Conservation (phyloP, 2,888 invertebrate species). For the Dusona sp. region DNA sequence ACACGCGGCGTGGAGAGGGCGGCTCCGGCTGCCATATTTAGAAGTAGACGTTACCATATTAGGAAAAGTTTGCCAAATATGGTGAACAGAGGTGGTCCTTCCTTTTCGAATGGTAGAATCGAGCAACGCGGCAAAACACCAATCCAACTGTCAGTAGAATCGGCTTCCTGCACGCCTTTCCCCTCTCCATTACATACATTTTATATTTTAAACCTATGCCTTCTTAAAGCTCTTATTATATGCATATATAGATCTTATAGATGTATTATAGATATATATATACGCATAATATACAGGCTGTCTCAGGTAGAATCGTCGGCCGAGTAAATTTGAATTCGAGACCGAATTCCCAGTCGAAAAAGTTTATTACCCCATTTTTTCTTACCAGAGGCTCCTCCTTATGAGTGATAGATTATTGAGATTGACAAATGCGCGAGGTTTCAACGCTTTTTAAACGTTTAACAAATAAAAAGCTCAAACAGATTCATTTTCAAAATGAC, state of each 20-base stretch:
- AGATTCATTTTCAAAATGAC: background rate
- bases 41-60: conserved; percentile 93
- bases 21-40: conserved; percentile 92
- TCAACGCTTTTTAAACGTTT: background rate
- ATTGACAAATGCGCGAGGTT: background rate
- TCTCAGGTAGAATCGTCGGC: background rate
- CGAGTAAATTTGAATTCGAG: background rate
- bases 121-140: conserved; percentile 82
- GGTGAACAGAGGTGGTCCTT: conserved; percentile 92
- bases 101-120: conserved; percentile 83
- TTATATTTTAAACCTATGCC: conserved; percentile 47
- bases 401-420: background rate
- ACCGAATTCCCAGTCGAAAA: conserved; percentile 1
- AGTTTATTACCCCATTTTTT: background rate
- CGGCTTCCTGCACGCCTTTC: conserved; percentile 82
- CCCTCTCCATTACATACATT: conserved; percentile 71
- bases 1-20: conserved; percentile 87
- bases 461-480: background rate
- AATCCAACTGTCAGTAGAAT: conserved; percentile 83
- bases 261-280: background rate
- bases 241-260: background rate
- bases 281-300: background rate
- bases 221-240: conserved; percentile 25
- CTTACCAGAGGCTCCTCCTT: background rate
- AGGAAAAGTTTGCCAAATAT: conserved; percentile 92